Base-by-base conservation (phyloP, 2,113 vertebrate genomes). In the Neolamprologus ventralis region DNA sequence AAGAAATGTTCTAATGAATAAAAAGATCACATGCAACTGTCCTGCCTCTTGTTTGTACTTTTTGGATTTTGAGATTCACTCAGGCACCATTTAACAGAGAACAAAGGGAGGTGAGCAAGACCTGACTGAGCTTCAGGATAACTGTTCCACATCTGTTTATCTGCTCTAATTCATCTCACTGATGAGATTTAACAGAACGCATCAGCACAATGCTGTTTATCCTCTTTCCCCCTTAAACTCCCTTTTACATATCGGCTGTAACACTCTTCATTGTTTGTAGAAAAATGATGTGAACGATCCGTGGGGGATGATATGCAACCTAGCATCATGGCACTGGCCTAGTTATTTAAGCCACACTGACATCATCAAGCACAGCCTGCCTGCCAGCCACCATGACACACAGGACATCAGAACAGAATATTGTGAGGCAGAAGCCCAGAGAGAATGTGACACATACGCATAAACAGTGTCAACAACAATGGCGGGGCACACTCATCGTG, bases 301-400 rank as follows among this genome's bases (percentile, higher is more conserved):
- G 65, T 40, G 28, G 45, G 53, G 37, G 16, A 28, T 71, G 54
- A 90, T 42, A 88, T 40, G 80, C 57, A 84, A 83, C 47, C 37
- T 33, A 35, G 55, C 65, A 82, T 87, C 54, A 82, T 54, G 16
- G 80, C 54, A 9, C 14, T 87, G 87, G 89, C 93, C 86, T 92
- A 86, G 80, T 89, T 94, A 88, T 87, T 92, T 81, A 88, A 87
- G 75, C 73, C 85, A 71, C 79, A 35, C 54, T 91, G 83, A 91
- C 85, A 92, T 92, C 90, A 89, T 88, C 86, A 88, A 21, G n/a
- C 89, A 63, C 33, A 68, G 71, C 58, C 55, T 80, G 88, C 90
- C 92, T 94, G 88, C 85, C 55, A 91, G 93, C 90, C 81, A 83
- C n/a, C 71, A 63, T 90, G 88, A 92, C 87, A 91, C 87, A 89